Evolutionary conservation across 1,140 invertebrate species (phyloP).

Genomic region (Drosophila athabasca): DNA sequence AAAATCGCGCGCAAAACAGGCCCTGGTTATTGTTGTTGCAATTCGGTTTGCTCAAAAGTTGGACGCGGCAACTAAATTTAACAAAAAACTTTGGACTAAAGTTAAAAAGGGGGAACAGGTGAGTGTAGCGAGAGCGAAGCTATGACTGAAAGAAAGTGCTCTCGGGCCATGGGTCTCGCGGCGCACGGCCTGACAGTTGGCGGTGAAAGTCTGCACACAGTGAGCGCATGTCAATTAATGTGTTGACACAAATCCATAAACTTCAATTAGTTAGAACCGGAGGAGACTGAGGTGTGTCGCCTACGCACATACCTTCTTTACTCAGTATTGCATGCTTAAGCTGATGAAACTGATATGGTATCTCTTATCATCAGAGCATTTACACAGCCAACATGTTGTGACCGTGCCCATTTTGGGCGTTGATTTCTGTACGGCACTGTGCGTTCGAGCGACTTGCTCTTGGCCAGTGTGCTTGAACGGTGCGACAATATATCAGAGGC

Average conservation of each 20-base stretch:
- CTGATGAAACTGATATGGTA: too few species aligned
- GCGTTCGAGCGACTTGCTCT: neutral
- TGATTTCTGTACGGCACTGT: slow-evolving; percentile 18
- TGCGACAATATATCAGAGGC: slow-evolving; percentile 11
- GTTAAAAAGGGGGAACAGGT: slow-evolving; percentile 61
- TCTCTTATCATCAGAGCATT: too few species aligned
- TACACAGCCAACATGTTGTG: too few species aligned
- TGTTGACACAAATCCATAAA: neutral
- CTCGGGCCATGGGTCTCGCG: neutral
- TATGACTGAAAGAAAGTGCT: slow-evolving; percentile 68
- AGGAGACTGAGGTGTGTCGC: too few species aligned
- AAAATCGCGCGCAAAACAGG: slow-evolving; percentile 44
- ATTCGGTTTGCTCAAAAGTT: slow-evolving; percentile 22
- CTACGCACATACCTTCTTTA: too few species aligned
- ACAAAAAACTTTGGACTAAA: slow-evolving; percentile 43
- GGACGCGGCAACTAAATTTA: slow-evolving; percentile 51
- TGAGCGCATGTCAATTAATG: neutral
- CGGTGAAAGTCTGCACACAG: slow-evolving; percentile 21
- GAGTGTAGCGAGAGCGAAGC: slow-evolving; percentile 64
- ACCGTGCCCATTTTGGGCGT: neutral
- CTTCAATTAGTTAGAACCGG: neutral
- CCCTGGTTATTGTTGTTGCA: slow-evolving; percentile 35
- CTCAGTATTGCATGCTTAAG: too few species aligned
- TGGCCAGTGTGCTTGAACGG: slow-evolving; percentile 14
- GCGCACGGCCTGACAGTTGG: slow-evolving; percentile 44